Base-by-base conservation (phyloP, 2,888 invertebrate species). In the Stenoptilia bipunctidactyla region DNA sequence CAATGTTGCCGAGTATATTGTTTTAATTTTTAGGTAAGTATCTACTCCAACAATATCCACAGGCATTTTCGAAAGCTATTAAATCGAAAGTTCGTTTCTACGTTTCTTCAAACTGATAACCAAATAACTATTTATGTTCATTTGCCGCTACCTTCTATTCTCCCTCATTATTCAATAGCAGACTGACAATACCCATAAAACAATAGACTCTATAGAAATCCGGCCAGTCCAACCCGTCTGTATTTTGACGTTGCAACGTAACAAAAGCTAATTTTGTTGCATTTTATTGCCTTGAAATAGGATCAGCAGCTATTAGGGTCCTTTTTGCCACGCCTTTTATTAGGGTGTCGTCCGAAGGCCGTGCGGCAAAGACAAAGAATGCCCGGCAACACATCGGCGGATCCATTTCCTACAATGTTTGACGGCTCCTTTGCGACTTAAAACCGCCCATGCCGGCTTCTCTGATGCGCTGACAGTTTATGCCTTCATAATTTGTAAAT, bases 261-360 rank as follows among this genome's bases (percentile, higher is more conserved):
- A 79, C 79, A 80, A 80, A 70, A 66, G 72, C 74, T 79, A 79
- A 83, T 80, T 82, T 80, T 83, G 83, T 82, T 80, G 79, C 80
- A 75, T 72, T 83, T 82, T 80, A 80, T 73, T 72, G 65, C 77
- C 64, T 71, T 65, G 68, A 69, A 83, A 83, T 80, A 73, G 79
- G 79, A 79, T 77, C 75, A 73, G 67, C 65, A 56, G 58, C 72
- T 65, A 80, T 82, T 83, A 80, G 67, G 67, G 61, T 55, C 60
- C 62, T 82, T 82, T 83, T 80, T 80, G 76, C 73, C 71, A 77
- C 75, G 72, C 72, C 75, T 77, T 82, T 79, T 83, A 82, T 82
- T 74, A 75, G 79, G 83, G 80, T 82, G 82, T 80, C 80, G 73
- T 76, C 66, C 66, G 74, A 77, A 77, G 72, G 73, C 70, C 66